Base-by-base conservation (phyloP, 2,113 vertebrate species). In the Columba livia region DNA sequence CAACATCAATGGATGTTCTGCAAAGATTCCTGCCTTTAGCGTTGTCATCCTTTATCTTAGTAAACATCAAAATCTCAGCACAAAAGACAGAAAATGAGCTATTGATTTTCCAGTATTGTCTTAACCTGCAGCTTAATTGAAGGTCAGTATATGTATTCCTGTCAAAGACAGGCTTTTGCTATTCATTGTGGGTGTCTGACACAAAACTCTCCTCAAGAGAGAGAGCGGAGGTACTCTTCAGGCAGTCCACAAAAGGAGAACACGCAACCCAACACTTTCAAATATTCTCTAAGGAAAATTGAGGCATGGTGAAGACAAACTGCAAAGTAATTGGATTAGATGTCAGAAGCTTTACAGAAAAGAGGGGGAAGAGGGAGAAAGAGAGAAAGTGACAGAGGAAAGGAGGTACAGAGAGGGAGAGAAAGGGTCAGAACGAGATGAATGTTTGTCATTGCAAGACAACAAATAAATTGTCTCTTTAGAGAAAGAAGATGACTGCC, bases 31-130 rank as follows among this genome's bases (percentile, higher is more conserved):
- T 96, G 88, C 97, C 90, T 97, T 97, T 97, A 97, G 96, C 91
- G 56, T 97, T 98, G 98, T 98, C 98, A 97, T 98, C 97, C 97
- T 98, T 98, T 99, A 98, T 99, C 98, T 98, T 95, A 82, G 97
- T 96, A 99, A 99, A 99, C 98, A 99, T 98, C 98, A 98, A 98
- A 99, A 99, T 98, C 98, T 97, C 96, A 98, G 98, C 97, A 98
- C 98, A 98, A 98, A 98, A 98, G 91, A 95, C 91, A 98, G 98
- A 99, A 99, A 99, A 99, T 99, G 95, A 99, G 98, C 97, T 98
- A 99, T 99, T 98, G 98, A 99, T 99, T 99, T 99, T 96, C 83
- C 85, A 96, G 98, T 98, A 98, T 99, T 99, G 98, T 99, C 98
- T 98, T 98, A 99, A 99, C 98, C 98, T 95, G 92, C 95, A 98